phyloP scores from a whole-genome alignment of 2,797 vertebrate genomes.

The Arrhamphus sclerolepis region DNA sequence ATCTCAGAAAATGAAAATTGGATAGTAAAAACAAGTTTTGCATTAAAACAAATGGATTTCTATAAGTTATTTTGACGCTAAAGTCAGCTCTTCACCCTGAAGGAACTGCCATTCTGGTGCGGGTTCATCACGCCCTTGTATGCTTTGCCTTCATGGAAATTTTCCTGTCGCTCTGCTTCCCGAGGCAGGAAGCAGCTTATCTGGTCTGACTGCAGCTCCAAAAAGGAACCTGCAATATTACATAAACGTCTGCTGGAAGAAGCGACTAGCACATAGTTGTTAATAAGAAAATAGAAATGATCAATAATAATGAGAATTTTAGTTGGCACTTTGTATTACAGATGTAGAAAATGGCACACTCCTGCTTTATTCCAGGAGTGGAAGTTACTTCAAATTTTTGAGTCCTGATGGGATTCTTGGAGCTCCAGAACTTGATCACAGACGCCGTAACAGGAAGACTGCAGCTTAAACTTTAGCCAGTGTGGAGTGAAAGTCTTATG shows the following conservation, averaged over 20 bases:
- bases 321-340: background rate
- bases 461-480: background rate
- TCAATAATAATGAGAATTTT: background rate
- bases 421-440: background rate
- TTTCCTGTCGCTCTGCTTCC: slow-evolving; percentile 2
- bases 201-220: background rate
- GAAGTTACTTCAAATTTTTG: no score
- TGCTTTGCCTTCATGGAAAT: slow-evolving; percentile 18
- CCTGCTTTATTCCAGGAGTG: background rate
- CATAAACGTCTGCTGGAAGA: background rate
- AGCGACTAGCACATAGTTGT: no score
- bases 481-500: background rate
- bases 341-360: no score
- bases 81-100: no score
- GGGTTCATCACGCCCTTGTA: background rate
- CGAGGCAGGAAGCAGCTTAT: background rate
- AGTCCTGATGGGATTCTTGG: no score
- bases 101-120: no score
- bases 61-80: no score
- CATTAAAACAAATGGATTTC: no score
- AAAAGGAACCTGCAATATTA: background rate
- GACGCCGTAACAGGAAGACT: background rate
- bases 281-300: background rate
- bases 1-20: no score
- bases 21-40: no score